Base-by-base conservation (phyloP, 2,888 invertebrate genomes). In the Drosophila falleni region DNA sequence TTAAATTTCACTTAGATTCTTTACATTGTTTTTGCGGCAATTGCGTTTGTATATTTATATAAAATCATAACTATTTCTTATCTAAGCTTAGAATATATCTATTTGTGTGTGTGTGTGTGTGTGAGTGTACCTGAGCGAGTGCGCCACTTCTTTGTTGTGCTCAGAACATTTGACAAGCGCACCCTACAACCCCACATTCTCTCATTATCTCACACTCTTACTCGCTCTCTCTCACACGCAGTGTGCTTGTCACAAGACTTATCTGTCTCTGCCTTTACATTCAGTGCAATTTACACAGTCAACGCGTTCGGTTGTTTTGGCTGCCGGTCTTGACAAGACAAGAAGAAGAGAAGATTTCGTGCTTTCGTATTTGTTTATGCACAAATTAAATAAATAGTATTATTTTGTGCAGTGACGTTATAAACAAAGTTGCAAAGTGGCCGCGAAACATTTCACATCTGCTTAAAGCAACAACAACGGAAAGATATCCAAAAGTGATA, bases 341-440 rank as follows among this genome's bases (percentile, higher is more conserved):
- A 39, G 26, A 16, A 23, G 10, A 11, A 35, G 26, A 16, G 10
- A 11, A 39, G 26, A 16, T 10, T 31, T 47, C 26, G 50, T 23
- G 23, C 29, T 58, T 55, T 44, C 44, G 55, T 19, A 44, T 37
- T 75, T 77, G 79, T 79, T 79, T 71, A 62, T 70, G 60, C 56
- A 62, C 39, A 56, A 64, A 46, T 47, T 33, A 59, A 78, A 66
- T 63, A 59, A 66, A 72, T 61, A 46, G 37, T 26, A 54, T 54
- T 55, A 61, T 35, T 59, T 61, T 58, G 19, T 35, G 53, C 50
- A 42, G 49, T 80, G 78, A 78, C 73, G 60, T 41, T 72, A 55
- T 53, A 80, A 65, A 64, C 68, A 80, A 64, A 68, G 58, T 44
- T 3, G 13, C 42, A 35, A 69, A 67, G 58, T 59, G 50, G 44